These are phyloP conservation scores for Chloebia gouldiae DNA, from an alignment of 2,113 vertebrate genomes.

Conservation along the genomic window DNA sequence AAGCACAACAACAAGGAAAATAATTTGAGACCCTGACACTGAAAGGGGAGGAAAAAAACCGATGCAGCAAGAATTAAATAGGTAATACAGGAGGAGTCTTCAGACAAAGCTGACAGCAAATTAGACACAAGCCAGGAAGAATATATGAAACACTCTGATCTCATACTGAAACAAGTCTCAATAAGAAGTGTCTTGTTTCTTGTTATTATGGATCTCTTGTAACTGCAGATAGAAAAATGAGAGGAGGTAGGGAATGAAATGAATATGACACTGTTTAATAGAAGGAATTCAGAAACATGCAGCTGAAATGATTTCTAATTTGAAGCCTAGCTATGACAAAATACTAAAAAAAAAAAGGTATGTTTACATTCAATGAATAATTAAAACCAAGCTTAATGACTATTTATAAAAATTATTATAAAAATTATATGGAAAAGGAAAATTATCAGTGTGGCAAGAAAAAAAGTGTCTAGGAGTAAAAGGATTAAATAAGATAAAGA, in stretches of 20 bases:
- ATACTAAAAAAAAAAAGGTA: neutral
- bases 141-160: neutral
- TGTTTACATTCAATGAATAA: neutral
- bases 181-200: neutral
- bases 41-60: neutral
- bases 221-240: neutral
- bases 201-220: neutral
- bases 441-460: neutral
- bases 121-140: neutral
- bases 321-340: neutral
- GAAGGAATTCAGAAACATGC: neutral
- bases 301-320: neutral
- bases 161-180: neutral
- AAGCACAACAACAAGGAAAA: neutral
- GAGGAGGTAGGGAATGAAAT: neutral
- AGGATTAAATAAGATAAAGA: neutral
- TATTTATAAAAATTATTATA: neutral
- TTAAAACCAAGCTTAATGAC: neutral
- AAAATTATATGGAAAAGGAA: neutral
- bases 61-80: neutral
- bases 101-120: neutral
- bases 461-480: neutral
- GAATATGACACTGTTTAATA: neutral
- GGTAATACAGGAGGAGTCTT: neutral
- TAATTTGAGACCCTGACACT: neutral